These are phyloP conservation scores for Sminthurinus aureus DNA, from an alignment of 2,888 invertebrate genomes.

Conservation along the genomic window DNA sequence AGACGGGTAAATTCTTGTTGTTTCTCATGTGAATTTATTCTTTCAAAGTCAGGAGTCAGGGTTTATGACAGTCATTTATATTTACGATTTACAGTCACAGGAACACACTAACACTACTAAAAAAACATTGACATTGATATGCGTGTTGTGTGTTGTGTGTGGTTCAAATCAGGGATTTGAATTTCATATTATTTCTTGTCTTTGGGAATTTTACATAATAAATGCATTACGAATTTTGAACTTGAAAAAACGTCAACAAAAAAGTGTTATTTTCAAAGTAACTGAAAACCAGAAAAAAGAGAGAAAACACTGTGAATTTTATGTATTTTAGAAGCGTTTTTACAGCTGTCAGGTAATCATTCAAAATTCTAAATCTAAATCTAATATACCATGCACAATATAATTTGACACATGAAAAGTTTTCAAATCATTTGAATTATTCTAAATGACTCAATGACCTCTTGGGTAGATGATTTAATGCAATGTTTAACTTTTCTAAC, in stretches of 20 bases:
- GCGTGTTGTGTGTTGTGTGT: not conserved
- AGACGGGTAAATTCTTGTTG: not conserved
- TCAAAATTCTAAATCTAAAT: no score
- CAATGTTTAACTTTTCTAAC: no score
- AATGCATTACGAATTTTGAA: not conserved
- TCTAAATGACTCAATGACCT: no score
- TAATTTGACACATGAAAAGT: no score
- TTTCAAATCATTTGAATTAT: no score
- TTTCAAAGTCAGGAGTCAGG: conserved; percentile 15
- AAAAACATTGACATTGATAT: not conserved
- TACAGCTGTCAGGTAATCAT: no score
- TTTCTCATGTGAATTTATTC: conserved; percentile 14
- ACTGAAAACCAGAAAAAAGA: no score
- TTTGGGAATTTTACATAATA: no score
- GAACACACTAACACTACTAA: not conserved
- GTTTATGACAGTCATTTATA: conserved; percentile 9
- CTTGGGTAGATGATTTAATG: no score
- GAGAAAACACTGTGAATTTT: no score
- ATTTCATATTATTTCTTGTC: not conserved
- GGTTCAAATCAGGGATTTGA: not conserved
- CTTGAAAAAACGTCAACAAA: not conserved
- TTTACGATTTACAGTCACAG: conserved; percentile 8
- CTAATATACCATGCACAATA: no score
- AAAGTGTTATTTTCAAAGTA: not conserved
- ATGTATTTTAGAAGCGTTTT: no score